Conservation (phyloP, 2,888 invertebrate species). For the Aelia acuminata region DNA sequence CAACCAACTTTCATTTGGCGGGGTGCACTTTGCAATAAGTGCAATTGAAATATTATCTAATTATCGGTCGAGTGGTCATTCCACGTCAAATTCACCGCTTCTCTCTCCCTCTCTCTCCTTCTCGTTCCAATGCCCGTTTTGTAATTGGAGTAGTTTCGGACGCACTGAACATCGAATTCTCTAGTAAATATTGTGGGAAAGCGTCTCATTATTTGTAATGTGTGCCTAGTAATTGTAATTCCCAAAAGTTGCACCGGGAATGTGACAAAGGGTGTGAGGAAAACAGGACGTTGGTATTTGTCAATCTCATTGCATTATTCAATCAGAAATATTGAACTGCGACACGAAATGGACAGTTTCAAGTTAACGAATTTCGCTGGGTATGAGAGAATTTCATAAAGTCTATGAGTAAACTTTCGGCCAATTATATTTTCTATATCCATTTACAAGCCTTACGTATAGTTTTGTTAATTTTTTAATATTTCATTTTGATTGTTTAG, state of each 20-base stretch:
- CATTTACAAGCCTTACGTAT: no score
- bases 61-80: constrained; percentile 20
- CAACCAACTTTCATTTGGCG: neutral
- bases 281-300: neutral
- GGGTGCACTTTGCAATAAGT: constrained; percentile 19
- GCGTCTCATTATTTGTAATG: neutral
- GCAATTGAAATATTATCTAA: constrained; percentile 50
- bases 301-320: neutral
- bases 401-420: no score
- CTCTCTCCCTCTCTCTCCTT: no score
- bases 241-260: neutral
- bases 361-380: neutral
- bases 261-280: neutral
- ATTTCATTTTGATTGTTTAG: no score
- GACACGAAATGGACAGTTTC: neutral
- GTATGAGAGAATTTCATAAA: neutral
- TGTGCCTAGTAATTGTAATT: neutral
- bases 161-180: neutral
- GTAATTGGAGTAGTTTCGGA: constrained; percentile 29
- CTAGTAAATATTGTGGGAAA: constrained; percentile 20
- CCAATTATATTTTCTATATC: no score
- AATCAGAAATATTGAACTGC: neutral
- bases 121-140: neutral
- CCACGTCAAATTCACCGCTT: constrained; percentile 27
- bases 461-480: no score